These are phyloP conservation scores for Hypomesus transpacificus DNA, from an alignment of 2,113 vertebrate genomes.

Conservation along the genomic window DNA sequence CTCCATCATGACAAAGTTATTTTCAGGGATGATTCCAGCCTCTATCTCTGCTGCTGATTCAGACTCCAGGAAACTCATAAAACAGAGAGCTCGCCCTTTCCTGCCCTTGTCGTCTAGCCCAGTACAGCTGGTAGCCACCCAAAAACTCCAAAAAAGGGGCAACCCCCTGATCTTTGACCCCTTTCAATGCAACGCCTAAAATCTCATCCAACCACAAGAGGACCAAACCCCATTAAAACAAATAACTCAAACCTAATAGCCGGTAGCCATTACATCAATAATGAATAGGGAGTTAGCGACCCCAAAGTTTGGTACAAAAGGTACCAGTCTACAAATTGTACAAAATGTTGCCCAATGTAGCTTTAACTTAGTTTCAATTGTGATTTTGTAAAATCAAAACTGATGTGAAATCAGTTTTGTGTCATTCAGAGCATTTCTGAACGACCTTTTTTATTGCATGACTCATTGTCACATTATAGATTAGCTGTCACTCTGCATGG, in stretches of 20 bases:
- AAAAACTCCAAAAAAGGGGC: slow-evolving; percentile 14
- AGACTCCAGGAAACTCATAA: slow-evolving; percentile 23
- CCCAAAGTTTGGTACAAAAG: no score
- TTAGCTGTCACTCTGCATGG: background rate
- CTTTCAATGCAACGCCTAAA: background rate
- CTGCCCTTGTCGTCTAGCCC: slow-evolving; percentile 25
- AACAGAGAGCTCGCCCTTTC: slow-evolving; percentile 29
- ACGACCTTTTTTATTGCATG: slow-evolving; percentile 30
- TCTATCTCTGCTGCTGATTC: background rate
- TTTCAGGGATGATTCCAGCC: no score
- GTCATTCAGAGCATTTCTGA: background rate
- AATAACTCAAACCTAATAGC: slow-evolving; percentile 30
- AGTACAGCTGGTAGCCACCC: background rate
- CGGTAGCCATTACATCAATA: background rate
- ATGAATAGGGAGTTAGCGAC: background rate
- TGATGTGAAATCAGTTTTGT: background rate
- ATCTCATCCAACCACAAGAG: slow-evolving; percentile 7
- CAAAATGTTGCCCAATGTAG: no score
- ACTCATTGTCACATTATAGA: slow-evolving; percentile 32
- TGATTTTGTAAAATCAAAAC: no score
- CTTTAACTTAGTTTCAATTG: background rate
- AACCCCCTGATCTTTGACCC: slow-evolving; percentile 10
- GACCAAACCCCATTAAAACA: slow-evolving; percentile 10
- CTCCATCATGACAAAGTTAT: no score
- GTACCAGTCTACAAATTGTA: no score